Percentiles rank a stretch among this genome's conserved stretches.
Evolutionary conservation across 2,797 vertebrate species (phyloP).

Genomic region (Agapornis canus): DNA sequence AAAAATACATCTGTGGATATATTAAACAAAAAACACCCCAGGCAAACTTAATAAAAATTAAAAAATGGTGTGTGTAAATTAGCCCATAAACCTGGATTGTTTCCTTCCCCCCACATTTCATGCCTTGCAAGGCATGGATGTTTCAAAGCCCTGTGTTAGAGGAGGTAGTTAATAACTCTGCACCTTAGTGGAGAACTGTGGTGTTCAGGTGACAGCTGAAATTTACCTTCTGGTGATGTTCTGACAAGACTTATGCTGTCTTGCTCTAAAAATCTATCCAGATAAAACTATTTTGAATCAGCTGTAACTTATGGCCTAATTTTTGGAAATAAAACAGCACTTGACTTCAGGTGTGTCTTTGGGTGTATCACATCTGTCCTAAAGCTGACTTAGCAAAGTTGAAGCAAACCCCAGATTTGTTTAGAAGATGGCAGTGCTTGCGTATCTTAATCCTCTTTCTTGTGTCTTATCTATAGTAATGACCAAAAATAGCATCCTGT

Average conservation of each 20-base stretch:
- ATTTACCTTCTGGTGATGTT: not conserved
- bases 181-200: not conserved
- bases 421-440: not conserved
- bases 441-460: not conserved
- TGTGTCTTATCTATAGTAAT: not conserved
- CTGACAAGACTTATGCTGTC: not conserved
- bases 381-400: not conserved
- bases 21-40: not conserved
- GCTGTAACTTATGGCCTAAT: not conserved
- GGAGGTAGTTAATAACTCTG: not conserved
- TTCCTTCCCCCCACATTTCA: not conserved
- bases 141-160: not conserved
- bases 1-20: not conserved
- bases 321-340: not conserved
- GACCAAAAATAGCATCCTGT: not conserved
- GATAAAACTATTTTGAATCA: not conserved
- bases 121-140: not conserved
- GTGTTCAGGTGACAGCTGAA: not conserved
- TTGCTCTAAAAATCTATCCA: not conserved
- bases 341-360: fast-evolving
- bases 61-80: not conserved
- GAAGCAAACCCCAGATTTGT: not conserved
- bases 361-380: not conserved
- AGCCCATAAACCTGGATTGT: not conserved
- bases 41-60: not conserved